These are phyloP conservation scores for Enteromius anoplus DNA, from an alignment of 2,797 vertebrate species.

Conservation along the genomic window DNA sequence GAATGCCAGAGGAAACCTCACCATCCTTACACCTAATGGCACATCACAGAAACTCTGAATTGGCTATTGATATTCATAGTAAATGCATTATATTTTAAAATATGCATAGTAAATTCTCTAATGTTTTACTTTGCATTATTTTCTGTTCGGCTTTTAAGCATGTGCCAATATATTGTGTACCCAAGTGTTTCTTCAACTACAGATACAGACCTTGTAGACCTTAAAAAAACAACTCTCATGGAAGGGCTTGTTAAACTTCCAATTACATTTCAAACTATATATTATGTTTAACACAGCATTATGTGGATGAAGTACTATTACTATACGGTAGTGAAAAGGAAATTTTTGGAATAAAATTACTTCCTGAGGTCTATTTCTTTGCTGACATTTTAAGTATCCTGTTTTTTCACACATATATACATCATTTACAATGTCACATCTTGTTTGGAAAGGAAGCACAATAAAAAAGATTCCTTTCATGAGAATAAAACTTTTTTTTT, in stretches of 20 bases:
- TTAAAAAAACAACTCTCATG: not conserved
- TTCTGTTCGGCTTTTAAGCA: not conserved
- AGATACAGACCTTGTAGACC: not conserved
- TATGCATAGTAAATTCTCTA: not conserved
- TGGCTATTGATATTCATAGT: not conserved
- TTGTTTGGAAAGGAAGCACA: not conserved
- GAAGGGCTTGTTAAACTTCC: not conserved
- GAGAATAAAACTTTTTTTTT: not conserved
- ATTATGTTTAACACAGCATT: not conserved
- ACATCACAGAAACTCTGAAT: slow-evolving; percentile 71
- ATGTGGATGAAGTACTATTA: not conserved
- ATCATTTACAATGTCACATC: not conserved
- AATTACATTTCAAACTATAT: not conserved
- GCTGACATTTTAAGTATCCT: not conserved
- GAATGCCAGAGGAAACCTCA: slow-evolving; percentile 89
- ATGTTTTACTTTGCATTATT: not conserved
- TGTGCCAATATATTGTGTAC: not conserved
- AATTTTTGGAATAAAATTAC: not conserved
- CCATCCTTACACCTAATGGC: slow-evolving; percentile 79
- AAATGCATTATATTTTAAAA: not conserved
- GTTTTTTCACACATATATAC: not conserved
- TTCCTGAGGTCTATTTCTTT: not conserved
- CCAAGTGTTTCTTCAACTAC: not conserved
- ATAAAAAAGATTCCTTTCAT: not conserved
- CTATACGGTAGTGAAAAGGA: not conserved